phyloP scores from a whole-genome alignment of 2,113 vertebrate genomes.

The Gavialis gangeticus region DNA sequence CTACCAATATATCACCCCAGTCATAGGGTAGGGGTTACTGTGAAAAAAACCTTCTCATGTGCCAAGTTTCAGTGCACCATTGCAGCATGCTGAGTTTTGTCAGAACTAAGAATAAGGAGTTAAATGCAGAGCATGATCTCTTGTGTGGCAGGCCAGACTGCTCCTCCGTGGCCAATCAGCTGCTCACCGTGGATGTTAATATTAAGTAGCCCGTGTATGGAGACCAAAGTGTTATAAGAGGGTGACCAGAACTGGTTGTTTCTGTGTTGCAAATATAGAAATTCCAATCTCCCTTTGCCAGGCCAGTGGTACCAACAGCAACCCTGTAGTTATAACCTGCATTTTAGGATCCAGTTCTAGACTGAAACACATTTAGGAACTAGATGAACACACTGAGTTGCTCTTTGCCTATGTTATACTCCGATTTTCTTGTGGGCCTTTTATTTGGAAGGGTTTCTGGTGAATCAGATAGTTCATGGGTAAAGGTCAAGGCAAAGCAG shows the following conservation, averaged over 20 bases:
- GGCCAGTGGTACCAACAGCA: not conserved
- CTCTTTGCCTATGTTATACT: not conserved
- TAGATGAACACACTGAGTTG: not conserved
- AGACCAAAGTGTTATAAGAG: not conserved
- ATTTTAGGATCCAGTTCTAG: not conserved
- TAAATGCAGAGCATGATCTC: not conserved
- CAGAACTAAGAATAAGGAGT: not conserved
- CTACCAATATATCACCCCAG: not conserved
- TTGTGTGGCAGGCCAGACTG: not conserved
- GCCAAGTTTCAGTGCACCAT: not conserved
- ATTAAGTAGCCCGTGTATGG: fast-evolving
- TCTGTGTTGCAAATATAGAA: not conserved
- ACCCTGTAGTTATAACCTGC: not conserved
- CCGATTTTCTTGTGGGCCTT: not conserved
- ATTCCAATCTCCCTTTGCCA: not conserved
- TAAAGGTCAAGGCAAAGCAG: not conserved
- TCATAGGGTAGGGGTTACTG: not conserved
- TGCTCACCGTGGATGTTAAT: not conserved
- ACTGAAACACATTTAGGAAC: not conserved
- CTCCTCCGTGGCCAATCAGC: not conserved
- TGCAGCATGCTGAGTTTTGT: not conserved
- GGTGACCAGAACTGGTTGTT: not conserved
- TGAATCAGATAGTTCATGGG: slow-evolving; percentile 1
- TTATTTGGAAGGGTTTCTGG: not conserved
- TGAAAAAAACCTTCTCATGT: not conserved